These are phyloP conservation scores for Ramazzottius varieornatus DNA, from an alignment of 2,888 invertebrate species.

Conservation along the genomic window DNA sequence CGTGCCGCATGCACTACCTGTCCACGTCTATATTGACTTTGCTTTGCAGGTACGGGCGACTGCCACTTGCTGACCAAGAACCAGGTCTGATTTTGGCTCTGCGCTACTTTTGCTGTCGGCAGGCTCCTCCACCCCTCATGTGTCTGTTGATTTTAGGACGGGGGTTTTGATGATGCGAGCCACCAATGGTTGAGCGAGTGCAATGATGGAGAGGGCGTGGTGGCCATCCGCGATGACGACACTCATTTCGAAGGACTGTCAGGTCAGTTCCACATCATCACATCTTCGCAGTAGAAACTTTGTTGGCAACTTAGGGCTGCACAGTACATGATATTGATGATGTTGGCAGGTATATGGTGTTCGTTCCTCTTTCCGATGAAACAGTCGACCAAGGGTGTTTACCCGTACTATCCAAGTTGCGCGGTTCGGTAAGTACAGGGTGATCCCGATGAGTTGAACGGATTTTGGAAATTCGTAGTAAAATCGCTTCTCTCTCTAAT, in stretches of 20 bases:
- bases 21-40: not conserved
- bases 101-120: too few relatives aligned
- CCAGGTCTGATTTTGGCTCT: too few relatives aligned
- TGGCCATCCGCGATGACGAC: not conserved
- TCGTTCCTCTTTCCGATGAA: not conserved
- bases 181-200: not conserved
- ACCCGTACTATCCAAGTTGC: not conserved
- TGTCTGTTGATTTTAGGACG: not conserved
- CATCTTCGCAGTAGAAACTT: not conserved
- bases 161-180: not conserved
- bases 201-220: not conserved
- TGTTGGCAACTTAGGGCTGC: too few relatives aligned
- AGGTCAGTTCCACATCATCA: not conserved
- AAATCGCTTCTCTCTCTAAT: too few relatives aligned
- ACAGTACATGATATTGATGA: not conserved
- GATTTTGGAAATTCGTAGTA: too few relatives aligned
- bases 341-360: not conserved
- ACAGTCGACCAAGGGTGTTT: not conserved
- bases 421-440: not conserved
- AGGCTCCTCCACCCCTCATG: not conserved
- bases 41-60: not conserved
- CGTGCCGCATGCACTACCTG: not conserved
- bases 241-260: not conserved
- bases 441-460: too few relatives aligned
- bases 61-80: constrained; percentile 1